Conservation (phyloP, 1,140 invertebrate species). For the Lasaia peninsularis region DNA sequence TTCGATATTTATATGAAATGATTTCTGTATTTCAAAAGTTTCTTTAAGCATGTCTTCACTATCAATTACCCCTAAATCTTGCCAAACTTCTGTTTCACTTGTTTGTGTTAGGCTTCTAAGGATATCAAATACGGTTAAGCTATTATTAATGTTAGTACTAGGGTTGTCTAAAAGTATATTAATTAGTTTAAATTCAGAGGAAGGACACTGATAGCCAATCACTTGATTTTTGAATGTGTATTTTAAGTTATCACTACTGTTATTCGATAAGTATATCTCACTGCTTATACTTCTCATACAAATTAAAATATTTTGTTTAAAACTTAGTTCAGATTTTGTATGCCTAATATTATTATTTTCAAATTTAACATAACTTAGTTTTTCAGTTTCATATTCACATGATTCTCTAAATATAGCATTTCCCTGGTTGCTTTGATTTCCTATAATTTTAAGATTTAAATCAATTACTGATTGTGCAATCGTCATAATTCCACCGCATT, state of each 20-base stretch:
- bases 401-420: not conserved
- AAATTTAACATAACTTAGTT: slow-evolving; percentile 6
- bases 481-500: slow-evolving; percentile 62
- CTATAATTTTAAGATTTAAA: slow-evolving; percentile 21
- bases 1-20: slow-evolving; percentile 48
- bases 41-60: slow-evolving; percentile 42
- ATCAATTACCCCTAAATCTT: slow-evolving; percentile 48
- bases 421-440: slow-evolving; percentile 13
- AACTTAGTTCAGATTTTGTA: not conserved
- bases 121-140: slow-evolving; percentile 43
- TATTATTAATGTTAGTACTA: not conserved
- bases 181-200: not conserved
- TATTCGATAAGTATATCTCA: not conserved
- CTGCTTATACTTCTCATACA: not conserved
- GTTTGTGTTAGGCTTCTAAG: slow-evolving; percentile 44
- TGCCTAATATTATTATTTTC: not conserved
- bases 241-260: not conserved
- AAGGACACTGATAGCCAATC: not conserved
- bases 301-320: not conserved
- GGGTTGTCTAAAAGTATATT: not conserved
- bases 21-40: slow-evolving; percentile 29
- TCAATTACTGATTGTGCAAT: slow-evolving; percentile 51
- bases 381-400: not conserved
- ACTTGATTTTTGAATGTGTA: not conserved
- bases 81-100: slow-evolving; percentile 43